Evolutionary conservation across 2,797 vertebrate species (phyloP).

Genomic region (Thaleichthys pacificus): DNA sequence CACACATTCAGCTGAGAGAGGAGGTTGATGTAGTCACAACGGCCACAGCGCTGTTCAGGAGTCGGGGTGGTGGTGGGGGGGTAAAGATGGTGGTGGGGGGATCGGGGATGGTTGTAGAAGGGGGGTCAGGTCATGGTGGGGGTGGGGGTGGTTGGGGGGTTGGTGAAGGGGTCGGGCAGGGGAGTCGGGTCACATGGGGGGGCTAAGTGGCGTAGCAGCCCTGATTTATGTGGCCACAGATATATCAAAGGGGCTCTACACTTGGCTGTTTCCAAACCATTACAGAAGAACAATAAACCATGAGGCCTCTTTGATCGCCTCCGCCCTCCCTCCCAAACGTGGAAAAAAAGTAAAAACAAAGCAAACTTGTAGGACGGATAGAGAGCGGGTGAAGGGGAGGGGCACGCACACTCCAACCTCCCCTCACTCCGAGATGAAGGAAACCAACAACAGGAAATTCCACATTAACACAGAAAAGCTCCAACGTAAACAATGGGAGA

Average conservation of each 20-base stretch:
- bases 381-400: slow-evolving; percentile 40
- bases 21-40: slow-evolving; percentile 28
- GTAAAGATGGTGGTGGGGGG: slow-evolving; percentile 15
- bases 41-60: slow-evolving; percentile 23
- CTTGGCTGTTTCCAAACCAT: slow-evolving; percentile 76
- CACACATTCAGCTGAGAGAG: slow-evolving; percentile 56
- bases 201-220: slow-evolving; percentile 57
- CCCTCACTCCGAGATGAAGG: slow-evolving; percentile 40
- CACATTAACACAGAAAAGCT: slow-evolving; percentile 74
- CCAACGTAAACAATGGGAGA: slow-evolving; percentile 70
- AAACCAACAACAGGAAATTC: slow-evolving; percentile 75
- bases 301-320: slow-evolving; percentile 64
- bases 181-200: slow-evolving; percentile 40
- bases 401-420: slow-evolving; percentile 38
- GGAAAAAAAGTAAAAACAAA: slow-evolving; percentile 63
- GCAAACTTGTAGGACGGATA: slow-evolving; percentile 52
- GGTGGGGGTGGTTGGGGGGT: neutral
- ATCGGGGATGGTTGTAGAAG: slow-evolving; percentile 11
- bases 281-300: slow-evolving; percentile 77
- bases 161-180: slow-evolving; percentile 3
- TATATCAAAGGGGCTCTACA: slow-evolving; percentile 71
- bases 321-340: slow-evolving; percentile 47
- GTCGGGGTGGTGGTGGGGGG: slow-evolving; percentile 15
- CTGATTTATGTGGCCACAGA: slow-evolving; percentile 69
- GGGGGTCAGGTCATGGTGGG: slow-evolving; percentile 27